Evolutionary conservation across 2,113 vertebrate species (phyloP).

Genomic region (Lathamus discolor): DNA sequence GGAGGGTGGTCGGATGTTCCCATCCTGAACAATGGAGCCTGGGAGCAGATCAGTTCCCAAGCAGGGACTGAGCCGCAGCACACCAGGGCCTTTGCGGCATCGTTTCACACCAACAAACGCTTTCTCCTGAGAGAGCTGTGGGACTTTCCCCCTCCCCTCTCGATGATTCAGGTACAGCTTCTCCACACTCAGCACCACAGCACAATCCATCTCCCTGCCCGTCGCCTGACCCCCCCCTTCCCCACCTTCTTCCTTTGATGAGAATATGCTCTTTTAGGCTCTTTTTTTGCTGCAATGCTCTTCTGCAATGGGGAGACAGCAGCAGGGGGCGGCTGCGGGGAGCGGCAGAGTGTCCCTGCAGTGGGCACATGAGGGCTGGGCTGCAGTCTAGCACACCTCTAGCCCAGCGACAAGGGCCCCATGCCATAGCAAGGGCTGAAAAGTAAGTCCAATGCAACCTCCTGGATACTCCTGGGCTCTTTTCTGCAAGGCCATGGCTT

Average conservation of each 20-base stretch:
- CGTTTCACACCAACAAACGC: rapidly evolving
- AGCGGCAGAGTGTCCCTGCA: neutral
- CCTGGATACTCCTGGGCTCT: neutral
- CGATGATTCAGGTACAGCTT: neutral
- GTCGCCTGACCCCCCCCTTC: rapidly evolving
- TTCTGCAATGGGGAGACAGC: neutral
- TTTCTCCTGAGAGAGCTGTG: neutral
- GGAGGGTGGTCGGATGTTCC: neutral
- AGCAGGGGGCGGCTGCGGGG: neutral
- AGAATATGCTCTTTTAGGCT: neutral
- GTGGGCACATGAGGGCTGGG: neutral
- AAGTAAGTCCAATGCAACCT: neutral
- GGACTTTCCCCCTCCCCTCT: neutral
- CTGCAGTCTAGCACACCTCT: neutral
- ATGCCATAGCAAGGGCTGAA: rapidly evolving
- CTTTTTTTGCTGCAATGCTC: neutral
- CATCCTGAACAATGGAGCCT: neutral
- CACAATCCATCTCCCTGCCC: neutral
- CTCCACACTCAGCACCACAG: neutral
- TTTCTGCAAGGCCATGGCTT: neutral
- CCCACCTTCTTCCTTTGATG: neutral
- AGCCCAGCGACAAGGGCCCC: neutral
- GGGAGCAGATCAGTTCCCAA: neutral
- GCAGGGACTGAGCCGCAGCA: neutral
- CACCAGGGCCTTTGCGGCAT: neutral